Base-by-base conservation (phyloP, 2,113 vertebrate species). In the Gorsachius goisagi region DNA sequence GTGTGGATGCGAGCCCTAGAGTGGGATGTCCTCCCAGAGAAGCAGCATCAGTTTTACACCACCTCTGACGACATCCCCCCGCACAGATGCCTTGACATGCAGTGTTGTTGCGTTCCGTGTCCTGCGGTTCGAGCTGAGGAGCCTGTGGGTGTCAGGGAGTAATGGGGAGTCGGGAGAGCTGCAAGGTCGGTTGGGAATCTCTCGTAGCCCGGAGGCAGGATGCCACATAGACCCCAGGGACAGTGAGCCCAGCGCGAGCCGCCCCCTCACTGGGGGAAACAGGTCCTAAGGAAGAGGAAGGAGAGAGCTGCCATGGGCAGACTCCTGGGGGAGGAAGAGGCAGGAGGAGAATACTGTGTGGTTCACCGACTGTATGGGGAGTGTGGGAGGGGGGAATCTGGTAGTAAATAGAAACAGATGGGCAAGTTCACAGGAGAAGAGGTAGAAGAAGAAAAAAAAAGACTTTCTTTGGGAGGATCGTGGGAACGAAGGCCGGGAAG, bases 351-450 rank as follows among this genome's bases (percentile, higher is more conserved):
- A 17, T 5, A 27, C 35, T 27, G 32, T 21, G 58, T 0, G 1
- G 50, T 41, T 88, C 58, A 55, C 24, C 1, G 6, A 35, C 50
- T 79, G 13, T n/a, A 24, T 33, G n/a, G 59, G 41, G 55, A 56
- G 30, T n/a, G 75, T 80, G 49, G 75, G 78, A 88, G 59, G 32
- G n/a, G 37, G 28, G 41, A 74, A 84, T 86, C 89, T 81, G 89
- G 41, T 90, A 58, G 45, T 66, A 85, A 96, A 83, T 39, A 81
- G 71, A 94, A 94, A 93, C 87, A 93, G 81, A 69, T 69, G 77
- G 81, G n/a, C 37, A 58, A 91, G 37, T 69, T 93, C 66, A 69
- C 71, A 93, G 44, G n/a, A 93, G 37, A 91, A 80, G 71, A 85
- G 32, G 22, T 73, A 33, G 53, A 91, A 95, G 41, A 76, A 82